Evolutionary conservation across 2,113 vertebrate species (phyloP).

Genomic region (Alethe castanea): DNA sequence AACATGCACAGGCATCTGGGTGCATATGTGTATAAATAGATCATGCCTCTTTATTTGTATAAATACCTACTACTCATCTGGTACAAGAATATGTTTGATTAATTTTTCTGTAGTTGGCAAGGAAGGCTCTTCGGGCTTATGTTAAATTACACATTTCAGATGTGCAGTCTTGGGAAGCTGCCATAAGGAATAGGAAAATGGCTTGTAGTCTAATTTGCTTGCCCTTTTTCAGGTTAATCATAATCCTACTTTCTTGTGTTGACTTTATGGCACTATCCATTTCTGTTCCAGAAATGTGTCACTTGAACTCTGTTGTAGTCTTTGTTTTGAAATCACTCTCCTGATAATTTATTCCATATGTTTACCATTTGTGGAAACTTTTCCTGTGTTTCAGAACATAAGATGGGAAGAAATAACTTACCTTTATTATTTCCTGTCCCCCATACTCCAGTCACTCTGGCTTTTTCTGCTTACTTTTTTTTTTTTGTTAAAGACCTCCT

Average conservation of each 20-base stretch:
- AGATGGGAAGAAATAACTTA: conserved; percentile 26
- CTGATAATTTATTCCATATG: conserved; percentile 58
- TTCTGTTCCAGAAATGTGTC: conserved; percentile 44
- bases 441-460: not conserved
- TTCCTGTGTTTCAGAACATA: not conserved
- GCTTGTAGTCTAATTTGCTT: conserved; percentile 26
- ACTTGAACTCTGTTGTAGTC: conserved; percentile 41
- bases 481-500: conserved; percentile 1
- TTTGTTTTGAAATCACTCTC: conserved; percentile 52
- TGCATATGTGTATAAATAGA: not conserved
- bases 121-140: not conserved
- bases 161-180: conserved; percentile 31
- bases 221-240: conserved; percentile 48
- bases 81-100: conserved; percentile 23
- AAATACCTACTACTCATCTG: conserved; percentile 9
- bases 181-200: conserved; percentile 21
- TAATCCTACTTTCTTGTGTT: conserved; percentile 45
- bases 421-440: not conserved
- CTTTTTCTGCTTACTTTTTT: not conserved
- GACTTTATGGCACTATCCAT: conserved; percentile 44
- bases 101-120: conserved; percentile 22
- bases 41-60: conserved; percentile 36
- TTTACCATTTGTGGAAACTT: conserved; percentile 26
- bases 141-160: conserved; percentile 32
- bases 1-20: not conserved